Conservation (phyloP, 2,797 vertebrate species). For the Sebastolobus alascanus region DNA sequence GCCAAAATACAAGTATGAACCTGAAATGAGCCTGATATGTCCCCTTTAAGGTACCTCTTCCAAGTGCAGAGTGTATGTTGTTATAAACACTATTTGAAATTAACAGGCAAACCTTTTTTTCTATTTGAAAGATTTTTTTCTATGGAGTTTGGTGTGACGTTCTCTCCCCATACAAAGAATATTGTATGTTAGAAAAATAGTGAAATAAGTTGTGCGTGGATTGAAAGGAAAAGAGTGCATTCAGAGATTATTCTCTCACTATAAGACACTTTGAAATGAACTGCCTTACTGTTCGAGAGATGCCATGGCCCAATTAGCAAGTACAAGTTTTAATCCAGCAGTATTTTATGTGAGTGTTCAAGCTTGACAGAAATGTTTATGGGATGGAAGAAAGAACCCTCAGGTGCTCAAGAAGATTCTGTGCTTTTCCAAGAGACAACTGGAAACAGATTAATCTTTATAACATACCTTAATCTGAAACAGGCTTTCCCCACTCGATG, state of each 20-base stretch:
- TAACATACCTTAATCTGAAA: slow-evolving; percentile 17
- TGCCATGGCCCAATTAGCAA: slow-evolving; percentile 37
- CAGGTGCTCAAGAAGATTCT: slow-evolving; percentile 40
- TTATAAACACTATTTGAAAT: not conserved
- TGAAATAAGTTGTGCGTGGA: slow-evolving; percentile 2
- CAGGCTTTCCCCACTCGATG: slow-evolving; percentile 1
- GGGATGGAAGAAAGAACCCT: slow-evolving; percentile 38
- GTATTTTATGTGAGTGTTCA: slow-evolving; percentile 48
- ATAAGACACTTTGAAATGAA: slow-evolving; percentile 49
- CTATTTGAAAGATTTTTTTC: not conserved
- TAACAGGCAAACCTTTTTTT: not conserved
- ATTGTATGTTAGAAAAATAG: slow-evolving; percentile 17
- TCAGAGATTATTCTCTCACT: slow-evolving; percentile 57
- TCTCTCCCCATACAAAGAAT: not conserved
- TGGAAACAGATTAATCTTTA: not conserved
- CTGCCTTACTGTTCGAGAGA: slow-evolving; percentile 52
- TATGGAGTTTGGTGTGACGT: slow-evolving; percentile 46
- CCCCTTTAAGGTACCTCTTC: not conserved
- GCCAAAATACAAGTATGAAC: too few species aligned
- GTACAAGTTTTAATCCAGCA: slow-evolving; percentile 38
- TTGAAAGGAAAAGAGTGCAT: slow-evolving; percentile 37
- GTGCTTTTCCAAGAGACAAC: slow-evolving; percentile 17
- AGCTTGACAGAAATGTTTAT: slow-evolving; percentile 28
- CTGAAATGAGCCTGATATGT: too few species aligned
- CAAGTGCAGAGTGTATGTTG: not conserved